Evolutionary conservation across 2,888 invertebrate species (phyloP), one percentile per base, ranked within the genome.

Genomic region (Ecliptopera silaceata): DNA sequence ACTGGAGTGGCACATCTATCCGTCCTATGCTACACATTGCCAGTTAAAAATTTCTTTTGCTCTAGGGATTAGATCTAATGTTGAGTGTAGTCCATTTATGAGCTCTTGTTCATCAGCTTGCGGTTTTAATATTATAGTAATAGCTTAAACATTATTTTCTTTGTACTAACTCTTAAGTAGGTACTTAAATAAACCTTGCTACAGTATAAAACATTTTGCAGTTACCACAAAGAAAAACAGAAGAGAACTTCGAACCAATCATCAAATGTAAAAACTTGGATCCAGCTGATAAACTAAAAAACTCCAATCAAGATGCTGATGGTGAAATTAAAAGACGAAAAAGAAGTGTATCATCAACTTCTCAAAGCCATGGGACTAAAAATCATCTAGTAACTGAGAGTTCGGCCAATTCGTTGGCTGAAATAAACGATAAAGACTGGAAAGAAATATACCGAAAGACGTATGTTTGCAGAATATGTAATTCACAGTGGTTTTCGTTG

Each of bases 381-480:
- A 22, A 43, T 12, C 6, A 47, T 8, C 10, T 31, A 29, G 26
- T 15, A 17, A 12, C 12, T 13, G 18, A n/a, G 2, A 44, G 18
- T 34, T 17, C n/a, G 10, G 8, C 20, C 6, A 29, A 5, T 34
- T 12, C 6, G 12, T 13, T 4, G 4, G 13, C 8, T 20, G 20
- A 13, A 45, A 15, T 34, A 22, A 31, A 8, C 13, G 31, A 26
- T 0, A 58, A 41, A 36, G 46, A 41, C 12, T 81, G 80, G 79
- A 55, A 68, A 22, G 52, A 29, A 11, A 58, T 68, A 38, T 85
- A 75, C 46, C 68, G 61, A 1, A 78, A 72, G 67, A 49, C 65
- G 8, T 72, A 71, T 62, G 58, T 65, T 6, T 85, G 85, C 65
- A 73, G 60, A 36, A 63, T 79, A 46, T 86, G 86, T 59, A 56